Base-by-base conservation (phyloP, 1,140 invertebrate genomes). In the Artemia franciscana region DNA sequence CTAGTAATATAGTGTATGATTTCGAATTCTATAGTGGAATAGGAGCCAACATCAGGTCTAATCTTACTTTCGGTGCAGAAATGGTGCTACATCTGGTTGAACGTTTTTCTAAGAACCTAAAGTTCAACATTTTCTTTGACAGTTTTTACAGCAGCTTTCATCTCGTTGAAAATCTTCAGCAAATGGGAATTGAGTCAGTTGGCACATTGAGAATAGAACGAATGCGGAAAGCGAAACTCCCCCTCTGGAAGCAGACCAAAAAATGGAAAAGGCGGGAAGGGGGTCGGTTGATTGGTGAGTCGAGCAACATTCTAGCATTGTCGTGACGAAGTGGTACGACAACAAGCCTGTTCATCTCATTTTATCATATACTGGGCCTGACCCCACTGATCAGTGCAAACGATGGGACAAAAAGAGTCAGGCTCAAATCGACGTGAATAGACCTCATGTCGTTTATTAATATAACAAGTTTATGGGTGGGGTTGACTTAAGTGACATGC, bases 1-100 rank as follows among this genome's bases (percentile, higher is more conserved):
- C 60, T 57, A 65, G 51, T 59, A 70, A 69, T 5, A 60, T 67
- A 3, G 18, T 66, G 7, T 68, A 65, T 58, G 68, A 71, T 61
- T 70, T 69, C 61, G 23, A 68, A 24, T 21, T 66, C 7, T 68
- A 70, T 64, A 68, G 69, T 65, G 68, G 67, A 5, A 60, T 25
- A 57, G 64, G 58, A 12, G 64, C 66, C 7, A 62, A 64, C 62
- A 59, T 66, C 21, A 26, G n/a, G 30, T 7, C 7, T 39, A n/a
- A 7, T 39, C 7, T 7, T n/a, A n/a, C 7, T 39, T n/a, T 39
- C n/a, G 30, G 30, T 39, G 30, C 7, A 39, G 30, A 7, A 7
- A 39, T n/a, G 30, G 30, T 39, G 28, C 59, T 3, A 39, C 64
- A 62, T 67, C 30, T 25, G 58, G 56, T n/a, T 62, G 28, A 39